Evolutionary conservation across 2,797 vertebrate species (phyloP).

Genomic region (Poecilia picta): DNA sequence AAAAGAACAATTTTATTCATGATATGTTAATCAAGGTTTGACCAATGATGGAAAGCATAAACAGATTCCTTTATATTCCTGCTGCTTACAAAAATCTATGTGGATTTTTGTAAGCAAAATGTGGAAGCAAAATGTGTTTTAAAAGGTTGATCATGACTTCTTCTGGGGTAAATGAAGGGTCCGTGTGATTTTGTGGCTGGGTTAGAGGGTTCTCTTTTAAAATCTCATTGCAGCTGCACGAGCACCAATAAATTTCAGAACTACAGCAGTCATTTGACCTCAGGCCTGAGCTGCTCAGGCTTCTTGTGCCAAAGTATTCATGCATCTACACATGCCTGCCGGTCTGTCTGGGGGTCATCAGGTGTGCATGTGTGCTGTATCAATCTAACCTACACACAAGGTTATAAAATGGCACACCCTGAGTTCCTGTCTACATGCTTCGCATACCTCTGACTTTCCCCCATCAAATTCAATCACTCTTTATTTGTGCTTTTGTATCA

Average conservation of each 20-base stretch:
- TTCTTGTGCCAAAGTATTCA: conserved; percentile 28
- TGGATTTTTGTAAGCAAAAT: conserved; percentile 15
- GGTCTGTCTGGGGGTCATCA: conserved; percentile 11
- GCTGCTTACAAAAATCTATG: conserved; percentile 10
- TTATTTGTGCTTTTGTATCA: conserved; percentile 31
- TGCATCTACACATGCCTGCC: conserved; percentile 42
- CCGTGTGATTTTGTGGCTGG: conserved; percentile 25
- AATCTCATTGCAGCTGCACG: conserved; percentile 54
- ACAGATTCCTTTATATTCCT: background rate
- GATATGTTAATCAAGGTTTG: background rate
- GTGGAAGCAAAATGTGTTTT: conserved; percentile 17
- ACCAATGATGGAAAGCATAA: background rate
- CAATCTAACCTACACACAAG: conserved; percentile 13
- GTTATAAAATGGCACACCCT: conserved; percentile 37
- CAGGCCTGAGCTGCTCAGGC: conserved; percentile 41
- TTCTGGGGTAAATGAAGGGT: conserved; percentile 36
- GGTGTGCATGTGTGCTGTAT: conserved; percentile 6
- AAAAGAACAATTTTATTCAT: background rate
- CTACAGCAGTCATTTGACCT: conserved; percentile 56
- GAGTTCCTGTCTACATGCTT: conserved; percentile 60
- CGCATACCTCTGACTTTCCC: conserved; percentile 63
- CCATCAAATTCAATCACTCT: conserved; percentile 41
- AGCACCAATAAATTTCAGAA: conserved; percentile 35
- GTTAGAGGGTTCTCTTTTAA: conserved; percentile 50
- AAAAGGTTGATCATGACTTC: conserved; percentile 14